Base-by-base conservation (phyloP, 2,113 vertebrate genomes). In the Nesoenas mayeri region DNA sequence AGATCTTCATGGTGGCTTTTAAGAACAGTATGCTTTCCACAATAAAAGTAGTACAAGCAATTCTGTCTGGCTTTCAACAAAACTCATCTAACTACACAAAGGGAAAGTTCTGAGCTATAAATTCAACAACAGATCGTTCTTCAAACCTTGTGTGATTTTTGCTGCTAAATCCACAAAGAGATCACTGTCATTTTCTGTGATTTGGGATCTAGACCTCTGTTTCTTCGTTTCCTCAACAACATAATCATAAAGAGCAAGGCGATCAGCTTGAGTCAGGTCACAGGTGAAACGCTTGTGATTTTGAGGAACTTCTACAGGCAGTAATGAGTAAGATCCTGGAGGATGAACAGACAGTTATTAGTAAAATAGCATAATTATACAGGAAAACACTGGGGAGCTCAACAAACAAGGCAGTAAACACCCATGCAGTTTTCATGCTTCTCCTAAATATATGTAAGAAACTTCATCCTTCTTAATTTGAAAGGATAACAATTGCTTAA, bases 91-190 rank as follows among this genome's bases (percentile, higher is more conserved):
- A 56, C 50, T 64, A 19, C 11, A 90, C 20, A 64, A 71, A 93
- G 11, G 48, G 17, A 44, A 71, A 90, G 40, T 70, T 89, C 62
- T 56, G 26, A 83, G 84, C 70, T 16, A 84, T 21, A 91, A 88
- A 67, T 64, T 79, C 24, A 80, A n/a, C 65, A 80, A 36, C 1
- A 84, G 42, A 65, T 32, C 2, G 7, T 73, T 96, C 79, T 72
- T 77, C 97, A 94, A 94, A 99, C 99, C 98, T 98, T 98, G 99
- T 44, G 98, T 99, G 57, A 99, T 98, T 97, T 99, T 99, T 4
- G 99, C 99, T 90, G 99, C 99, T 98, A 99, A 96, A 95, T 99
- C 99, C 77, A 99, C 98, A 28, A 99, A 99, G 60, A 99, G 98
- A 84, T 99, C 99, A 5, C 97, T 98, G 26, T 99, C 99, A 15